phyloP scores from a whole-genome alignment of 2,888 invertebrate genomes.

The Drosophila longiperda region DNA sequence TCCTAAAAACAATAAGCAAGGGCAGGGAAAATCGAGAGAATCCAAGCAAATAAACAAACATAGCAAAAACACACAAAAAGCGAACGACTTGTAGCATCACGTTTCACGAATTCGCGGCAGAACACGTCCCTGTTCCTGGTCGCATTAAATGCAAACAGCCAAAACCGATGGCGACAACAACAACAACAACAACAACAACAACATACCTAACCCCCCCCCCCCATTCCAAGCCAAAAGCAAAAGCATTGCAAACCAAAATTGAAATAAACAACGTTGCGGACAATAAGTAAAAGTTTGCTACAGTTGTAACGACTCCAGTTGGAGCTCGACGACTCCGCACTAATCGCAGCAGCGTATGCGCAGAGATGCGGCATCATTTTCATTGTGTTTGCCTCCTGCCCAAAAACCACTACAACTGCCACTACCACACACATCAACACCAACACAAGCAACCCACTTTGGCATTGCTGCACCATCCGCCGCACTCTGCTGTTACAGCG shows the following conservation, averaged over 20 bases:
- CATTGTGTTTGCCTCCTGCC: conserved; percentile 46
- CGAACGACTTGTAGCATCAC: conserved; percentile 78
- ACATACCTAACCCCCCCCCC: conserved; percentile 15
- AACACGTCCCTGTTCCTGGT: conserved; percentile 73
- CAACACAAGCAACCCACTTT: conserved; percentile 11
- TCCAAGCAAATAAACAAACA: conserved; percentile 51
- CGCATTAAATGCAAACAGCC: conserved; percentile 75
- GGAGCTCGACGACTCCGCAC: conserved; percentile 37
- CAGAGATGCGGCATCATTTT: conserved; percentile 54
- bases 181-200: conserved; percentile 21
- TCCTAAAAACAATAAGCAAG: conserved; percentile 48
- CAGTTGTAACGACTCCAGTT: conserved; percentile 57
- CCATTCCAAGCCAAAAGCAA: conserved; percentile 42
- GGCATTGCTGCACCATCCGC: conserved; percentile 41
- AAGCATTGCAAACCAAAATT: conserved; percentile 57
- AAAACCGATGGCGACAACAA: conserved; percentile 41
- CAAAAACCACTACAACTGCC: conserved; percentile 5
- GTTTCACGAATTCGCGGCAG: conserved; percentile 81
- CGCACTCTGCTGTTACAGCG: conserved; percentile 35
- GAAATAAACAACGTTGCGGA: conserved; percentile 70
- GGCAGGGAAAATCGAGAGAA: conserved; percentile 53
- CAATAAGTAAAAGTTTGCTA: conserved; percentile 77
- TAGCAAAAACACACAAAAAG: conserved; percentile 23
- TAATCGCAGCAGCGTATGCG: conserved; percentile 57
- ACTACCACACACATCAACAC: conserved; percentile 27